These are phyloP conservation scores for Eurytoma californica DNA, from an alignment of 2,888 invertebrate genomes.

Conservation along the genomic window DNA sequence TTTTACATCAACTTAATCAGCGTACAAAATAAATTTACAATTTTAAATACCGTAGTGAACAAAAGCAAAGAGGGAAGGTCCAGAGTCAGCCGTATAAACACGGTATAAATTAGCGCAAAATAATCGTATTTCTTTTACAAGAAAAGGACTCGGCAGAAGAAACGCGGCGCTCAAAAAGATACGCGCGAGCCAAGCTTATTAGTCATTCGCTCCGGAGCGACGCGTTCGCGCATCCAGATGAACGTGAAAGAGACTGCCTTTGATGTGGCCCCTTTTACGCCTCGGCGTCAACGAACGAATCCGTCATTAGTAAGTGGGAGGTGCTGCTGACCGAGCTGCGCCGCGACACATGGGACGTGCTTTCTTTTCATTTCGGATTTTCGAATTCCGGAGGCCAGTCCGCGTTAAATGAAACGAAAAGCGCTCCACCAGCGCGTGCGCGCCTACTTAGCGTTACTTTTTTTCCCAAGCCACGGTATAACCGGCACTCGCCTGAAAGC, in stretches of 20 bases:
- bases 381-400: conserved; percentile 3
- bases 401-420: conserved; percentile 34
- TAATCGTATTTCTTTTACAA: too few relatives aligned
- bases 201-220: conserved; percentile 13
- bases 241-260: conserved; percentile 21
- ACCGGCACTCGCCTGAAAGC: conserved; percentile 22
- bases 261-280: conserved; percentile 37
- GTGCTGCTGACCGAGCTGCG: too few relatives aligned
- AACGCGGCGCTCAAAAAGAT: neutral
- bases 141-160: neutral
- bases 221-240: neutral
- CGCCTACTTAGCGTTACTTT: neutral
- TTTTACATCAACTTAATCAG: too few relatives aligned
- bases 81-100: too few relatives aligned
- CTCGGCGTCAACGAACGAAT: conserved; percentile 45
- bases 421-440: conserved; percentile 1
- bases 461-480: neutral
- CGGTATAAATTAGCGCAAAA: too few relatives aligned
- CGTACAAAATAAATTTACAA: too few relatives aligned
- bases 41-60: too few relatives aligned
- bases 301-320: conserved; percentile 48
- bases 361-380: conserved; percentile 26
- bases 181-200: conserved; percentile 8
- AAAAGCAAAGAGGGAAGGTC: too few relatives aligned
- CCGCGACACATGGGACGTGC: conserved; percentile 7